Evolutionary conservation across 2,888 invertebrate species (phyloP).

Genomic region (Cerastis leucographa): DNA sequence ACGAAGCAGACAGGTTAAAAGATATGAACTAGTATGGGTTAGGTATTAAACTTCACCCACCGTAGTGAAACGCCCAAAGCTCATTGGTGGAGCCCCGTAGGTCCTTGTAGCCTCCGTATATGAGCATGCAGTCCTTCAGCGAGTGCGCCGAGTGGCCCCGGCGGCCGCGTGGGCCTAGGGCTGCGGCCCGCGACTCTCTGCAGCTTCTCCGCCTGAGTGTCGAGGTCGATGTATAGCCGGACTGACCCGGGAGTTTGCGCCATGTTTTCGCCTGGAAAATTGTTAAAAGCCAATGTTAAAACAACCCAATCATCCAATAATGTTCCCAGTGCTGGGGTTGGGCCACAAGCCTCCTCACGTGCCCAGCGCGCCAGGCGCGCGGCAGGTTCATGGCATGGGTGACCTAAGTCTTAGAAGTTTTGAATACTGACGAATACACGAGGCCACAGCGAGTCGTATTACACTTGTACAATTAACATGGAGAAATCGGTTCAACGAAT

Average conservation of each 20-base stretch:
- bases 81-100: constrained; percentile 95
- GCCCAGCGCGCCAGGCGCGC: background rate
- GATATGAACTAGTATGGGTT: background rate
- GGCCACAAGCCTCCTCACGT: background rate
- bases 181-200: constrained; percentile 82
- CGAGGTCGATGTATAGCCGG: constrained; percentile 90
- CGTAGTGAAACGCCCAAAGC: constrained; percentile 96
- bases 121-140: constrained; percentile 94
- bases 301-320: background rate
- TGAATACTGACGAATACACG: background rate
- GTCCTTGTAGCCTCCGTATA: constrained; percentile 97
- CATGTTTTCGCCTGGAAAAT: constrained; percentile 75
- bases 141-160: constrained; percentile 96
- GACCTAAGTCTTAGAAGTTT: background rate
- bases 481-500: background rate
- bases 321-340: background rate
- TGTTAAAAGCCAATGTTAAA: background rate
- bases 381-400: background rate
- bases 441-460: background rate
- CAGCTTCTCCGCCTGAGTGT: constrained; percentile 83
- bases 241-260: constrained; percentile 91
- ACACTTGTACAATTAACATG: too few species aligned
- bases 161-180: constrained; percentile 92
- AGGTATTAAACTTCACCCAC: constrained; percentile 82
- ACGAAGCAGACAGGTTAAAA: background rate